These are phyloP conservation scores for Pycnomerus fuliginosus DNA, from an alignment of 2,888 invertebrate genomes.

Conservation along the genomic window DNA sequence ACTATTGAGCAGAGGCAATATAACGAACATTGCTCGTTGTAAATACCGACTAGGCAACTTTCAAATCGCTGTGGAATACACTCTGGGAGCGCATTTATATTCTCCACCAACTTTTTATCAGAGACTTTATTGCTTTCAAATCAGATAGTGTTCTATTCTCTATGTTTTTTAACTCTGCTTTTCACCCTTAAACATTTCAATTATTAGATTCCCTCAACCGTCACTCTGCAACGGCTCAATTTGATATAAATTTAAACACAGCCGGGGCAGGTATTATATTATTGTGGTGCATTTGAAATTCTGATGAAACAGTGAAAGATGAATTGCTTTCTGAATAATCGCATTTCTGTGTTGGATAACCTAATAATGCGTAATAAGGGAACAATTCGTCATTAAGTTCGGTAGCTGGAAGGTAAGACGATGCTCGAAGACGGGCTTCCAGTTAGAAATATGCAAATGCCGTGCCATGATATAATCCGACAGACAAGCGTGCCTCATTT, in stretches of 20 bases:
- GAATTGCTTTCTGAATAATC: slow-evolving; percentile 37
- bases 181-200: slow-evolving; percentile 6
- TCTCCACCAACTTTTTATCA: slow-evolving; percentile 20
- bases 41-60: slow-evolving; percentile 20
- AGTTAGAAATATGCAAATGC: slow-evolving; percentile 40
- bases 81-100: slow-evolving; percentile 20
- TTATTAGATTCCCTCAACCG: too few species aligned
- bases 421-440: slow-evolving; percentile 28
- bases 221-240: not conserved
- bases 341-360: slow-evolving; percentile 36
- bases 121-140: slow-evolving; percentile 19
- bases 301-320: slow-evolving; percentile 20
- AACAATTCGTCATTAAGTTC: slow-evolving; percentile 43
- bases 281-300: too few species aligned
- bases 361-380: slow-evolving; percentile 41
- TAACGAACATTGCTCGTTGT: slow-evolving; percentile 21
- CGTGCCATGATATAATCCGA: slow-evolving; percentile 37
- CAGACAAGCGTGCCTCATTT: slow-evolving; percentile 41
- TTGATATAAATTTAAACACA: too few species aligned
- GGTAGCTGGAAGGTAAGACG: slow-evolving; percentile 30
- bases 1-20: slow-evolving; percentile 20
- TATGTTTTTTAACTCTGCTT: slow-evolving; percentile 8
- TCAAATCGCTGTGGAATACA: slow-evolving; percentile 21
- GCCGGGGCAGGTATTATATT: too few species aligned
- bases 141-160: slow-evolving; percentile 14